Conservation (phyloP, 1,140 invertebrate species). For the Pseudobourletiella spinata region DNA sequence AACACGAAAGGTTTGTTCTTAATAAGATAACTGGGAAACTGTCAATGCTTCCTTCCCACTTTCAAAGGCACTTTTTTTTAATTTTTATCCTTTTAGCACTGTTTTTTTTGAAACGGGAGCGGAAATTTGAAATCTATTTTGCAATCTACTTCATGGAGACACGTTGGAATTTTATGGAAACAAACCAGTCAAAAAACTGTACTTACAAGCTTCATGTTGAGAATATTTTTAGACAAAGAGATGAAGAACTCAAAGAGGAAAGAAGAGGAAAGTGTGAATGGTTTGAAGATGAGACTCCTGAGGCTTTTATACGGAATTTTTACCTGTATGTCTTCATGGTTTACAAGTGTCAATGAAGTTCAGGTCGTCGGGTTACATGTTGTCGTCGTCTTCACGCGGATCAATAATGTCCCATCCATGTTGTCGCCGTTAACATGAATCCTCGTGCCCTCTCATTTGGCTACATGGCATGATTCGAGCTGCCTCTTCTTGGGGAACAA, state of each 20-base stretch:
- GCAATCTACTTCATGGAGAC: too few relatives aligned
- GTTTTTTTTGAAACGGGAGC: too few relatives aligned
- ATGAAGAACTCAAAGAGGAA: not conserved
- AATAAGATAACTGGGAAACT: too few relatives aligned
- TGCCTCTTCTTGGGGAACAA: not conserved
- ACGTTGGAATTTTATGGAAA: too few relatives aligned
- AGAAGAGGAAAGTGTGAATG: not conserved
- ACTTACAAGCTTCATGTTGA: not conserved
- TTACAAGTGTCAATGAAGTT: not conserved
- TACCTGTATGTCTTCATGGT: not conserved
- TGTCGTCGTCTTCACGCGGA: not conserved
- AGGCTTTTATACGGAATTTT: not conserved
- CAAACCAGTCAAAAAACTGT: too few relatives aligned
- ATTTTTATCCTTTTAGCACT: too few relatives aligned
- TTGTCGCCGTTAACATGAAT: not conserved
- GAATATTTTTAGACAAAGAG: not conserved
- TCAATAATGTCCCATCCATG: not conserved
- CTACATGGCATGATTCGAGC: not conserved
- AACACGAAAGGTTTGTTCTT: too few relatives aligned
- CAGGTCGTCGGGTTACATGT: not conserved
- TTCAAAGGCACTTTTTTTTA: too few relatives aligned
- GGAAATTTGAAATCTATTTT: too few relatives aligned
- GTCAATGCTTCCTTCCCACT: too few relatives aligned
- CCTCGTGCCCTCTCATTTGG: not conserved
- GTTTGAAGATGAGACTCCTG: not conserved